A percentile compares a stretch with the other conserved stretches of the same genome.
Conservation (phyloP, 2,797 vertebrate species). For the Xiphorhynchus erythropygius region DNA sequence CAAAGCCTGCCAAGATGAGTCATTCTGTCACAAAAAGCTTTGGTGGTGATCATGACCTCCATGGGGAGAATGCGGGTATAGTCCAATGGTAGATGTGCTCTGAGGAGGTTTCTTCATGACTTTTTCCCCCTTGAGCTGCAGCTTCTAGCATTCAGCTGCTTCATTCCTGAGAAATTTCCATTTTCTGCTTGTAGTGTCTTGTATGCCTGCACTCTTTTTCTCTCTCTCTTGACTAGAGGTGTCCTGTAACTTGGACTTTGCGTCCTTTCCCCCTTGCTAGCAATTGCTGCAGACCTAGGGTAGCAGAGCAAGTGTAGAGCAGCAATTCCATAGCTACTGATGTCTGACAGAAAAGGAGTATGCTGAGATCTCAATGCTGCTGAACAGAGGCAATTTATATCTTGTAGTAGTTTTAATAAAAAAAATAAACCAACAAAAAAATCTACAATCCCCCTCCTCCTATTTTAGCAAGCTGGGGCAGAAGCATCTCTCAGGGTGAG, state of each 20-base stretch:
- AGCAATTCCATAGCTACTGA: constrained; percentile 10
- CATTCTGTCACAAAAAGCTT: not conserved
- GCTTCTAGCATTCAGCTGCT: not conserved
- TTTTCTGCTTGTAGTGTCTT: not conserved
- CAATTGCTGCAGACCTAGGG: not conserved
- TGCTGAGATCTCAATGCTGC: constrained; percentile 18
- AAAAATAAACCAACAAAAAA: not conserved
- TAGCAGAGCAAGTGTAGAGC: not conserved
- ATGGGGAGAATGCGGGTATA: not conserved
- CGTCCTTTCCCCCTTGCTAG: not conserved
- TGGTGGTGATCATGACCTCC: not conserved
- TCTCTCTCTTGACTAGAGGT: not conserved
- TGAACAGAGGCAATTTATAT: constrained; percentile 63
- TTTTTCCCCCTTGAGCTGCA: not conserved
- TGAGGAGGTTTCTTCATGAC: not conserved
- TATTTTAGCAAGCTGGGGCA: constrained; percentile 50
- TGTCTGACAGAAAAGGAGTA: constrained; percentile 20
- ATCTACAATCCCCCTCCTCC: not conserved
- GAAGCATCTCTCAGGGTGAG: constrained; percentile 40
- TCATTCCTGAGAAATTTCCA: not conserved
- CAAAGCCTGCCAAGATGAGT: not conserved
- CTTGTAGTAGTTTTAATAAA: constrained; percentile 31
- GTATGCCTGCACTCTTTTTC: rapidly evolving
- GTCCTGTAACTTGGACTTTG: not conserved
- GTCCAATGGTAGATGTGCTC: not conserved